Evolutionary conservation across 2,113 vertebrate species (phyloP), one percentile per base, ranked within the genome.

Genomic region (Ovis canadensis): DNA sequence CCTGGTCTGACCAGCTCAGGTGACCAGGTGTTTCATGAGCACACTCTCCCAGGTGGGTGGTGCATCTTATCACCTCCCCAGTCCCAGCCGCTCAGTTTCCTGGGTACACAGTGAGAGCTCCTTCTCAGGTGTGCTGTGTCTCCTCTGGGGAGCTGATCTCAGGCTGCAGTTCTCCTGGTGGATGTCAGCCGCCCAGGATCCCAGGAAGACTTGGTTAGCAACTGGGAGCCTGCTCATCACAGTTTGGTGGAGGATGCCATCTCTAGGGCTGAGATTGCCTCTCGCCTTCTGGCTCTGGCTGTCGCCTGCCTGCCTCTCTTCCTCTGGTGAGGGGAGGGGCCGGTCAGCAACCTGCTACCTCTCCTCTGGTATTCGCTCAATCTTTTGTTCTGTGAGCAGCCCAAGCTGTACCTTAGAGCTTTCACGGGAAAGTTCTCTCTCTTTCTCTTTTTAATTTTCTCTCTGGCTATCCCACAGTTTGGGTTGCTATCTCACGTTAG

Each of bases 51-150:
- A 71, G 10, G n/a, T 71, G n/a, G 19, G 67, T 0, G 10, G 67
- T 40, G n/a, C 10, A 40, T 40, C 10, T 71, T 71, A 40, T 40
- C 67, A 40, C 67, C n/a, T 71, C 67, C n/a, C 67, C n/a, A 21
- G 67, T 71, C 67, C 19, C 19, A 71, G n/a, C n/a, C 0, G 0
- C n/a, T 40, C 0, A 0, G n/a, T 40, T 71, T 71, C 10, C 67
- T 71, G n/a, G n/a, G 64, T 71, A 5, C 1, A 0, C n/a, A 23
- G n/a, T 71, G n/a, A 71, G 67, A 40, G 19, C 19, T 23, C 19
- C n/a, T 71, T 71, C 67, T 71, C 67, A 71, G n/a, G 10, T 71
- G 36, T 71, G 19, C n/a, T 3, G 5, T 71, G 19, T 71, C n/a
- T 71, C 19, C n/a, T 12, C 21, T 71, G 67, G 67, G n/a, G n/a